Base-by-base conservation (phyloP, 1,140 invertebrate species). In the Reticulitermes speratus region DNA sequence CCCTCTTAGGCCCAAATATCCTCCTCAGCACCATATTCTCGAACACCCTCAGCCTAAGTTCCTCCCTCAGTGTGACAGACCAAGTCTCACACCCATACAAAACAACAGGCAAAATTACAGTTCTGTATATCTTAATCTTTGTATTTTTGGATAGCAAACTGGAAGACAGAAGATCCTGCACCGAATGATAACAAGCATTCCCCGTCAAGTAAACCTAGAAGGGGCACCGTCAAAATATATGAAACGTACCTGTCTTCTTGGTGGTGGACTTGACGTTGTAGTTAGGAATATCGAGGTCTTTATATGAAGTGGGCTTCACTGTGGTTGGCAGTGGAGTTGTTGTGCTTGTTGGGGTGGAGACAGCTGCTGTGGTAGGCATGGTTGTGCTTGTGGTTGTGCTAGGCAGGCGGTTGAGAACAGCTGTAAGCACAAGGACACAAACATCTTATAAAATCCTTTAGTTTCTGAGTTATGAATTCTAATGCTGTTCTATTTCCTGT, bases 231-330 rank as follows among this genome's bases (percentile, higher is more conserved):
- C 14, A 12, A 48, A 48, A 48, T 25, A 75, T 30, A 30, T 30
- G n/a, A 30, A n/a, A 89, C 89, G 89, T 89, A 90, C 90, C 90
- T 87, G 88, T 88, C 86, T 90, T 90, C 87, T 90, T 90, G 2
- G 89, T 89, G 9, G 89, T 88, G 82, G 89, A 86, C 87, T 90
- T 90, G 30, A 88, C 86, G 85, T 88, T 89, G 84, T 88, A 88
- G 87, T 88, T 89, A 52, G 87, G 88, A 45, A 88, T 69, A 87
- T 89, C 88, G 38, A 87, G 32, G 82, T 89, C 88, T 88, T 90
- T 89, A 87, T 90, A 88, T 85, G 88, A 86, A 85, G 88, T 88
- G 59, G 87, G 82, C 38, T 83, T 85, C 86, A 84, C 86, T 44
- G 88, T 88, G 69, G 88, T 87, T 38, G 88, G 87, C 25, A 75